Evolutionary conservation across 2,888 invertebrate genomes (phyloP), one percentile per base, ranked within the genome.

Genomic region (Gordius sp.): DNA sequence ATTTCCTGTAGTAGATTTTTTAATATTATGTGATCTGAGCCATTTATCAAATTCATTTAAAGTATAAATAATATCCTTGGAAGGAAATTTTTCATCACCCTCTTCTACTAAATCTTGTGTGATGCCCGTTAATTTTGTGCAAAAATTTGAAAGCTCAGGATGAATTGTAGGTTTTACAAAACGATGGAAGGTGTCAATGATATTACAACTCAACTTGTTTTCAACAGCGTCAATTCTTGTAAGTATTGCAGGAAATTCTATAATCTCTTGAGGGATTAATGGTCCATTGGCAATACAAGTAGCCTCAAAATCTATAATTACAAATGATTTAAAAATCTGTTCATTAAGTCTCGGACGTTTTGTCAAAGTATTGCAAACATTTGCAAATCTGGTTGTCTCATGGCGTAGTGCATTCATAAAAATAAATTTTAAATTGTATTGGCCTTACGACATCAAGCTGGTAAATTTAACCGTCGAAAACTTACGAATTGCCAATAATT

Each of bases 221-320:
- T n/a, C n/a, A n/a, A n/a, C n/a, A n/a, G n/a, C n/a, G n/a, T n/a
- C n/a, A n/a, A n/a, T n/a, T n/a, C n/a, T n/a, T n/a, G n/a, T n/a
- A n/a, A n/a, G 20, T 8, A 47, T n/a, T 4, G 20, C 47, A 1
- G 77, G 77, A 63, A 77, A 74, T 64, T 77, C 77, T 56, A 77
- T 77, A 24, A 77, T 76, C 66, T 77, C 77, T 71, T 75, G 69
- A 2, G 70, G 60, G 2, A 72, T 67, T 18, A 20, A 4, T n/a
- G 47, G 23, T 47, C 23, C 47, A 13, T 33, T 33, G n/a, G 8
- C 39, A 13, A n/a, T 13, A 64, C 77, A 77, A 0, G 77, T 72
- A 2, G 76, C 76, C 67, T 77, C 77, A 64, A 77, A 77, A 65
- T 77, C 77, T 8, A 77, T 60, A 2, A 77, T 69, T 2, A 76